Percentiles rank a stretch among this genome's conserved stretches.
phyloP scores from a whole-genome alignment of 2,888 invertebrate species.

The Pandemis heparana region DNA sequence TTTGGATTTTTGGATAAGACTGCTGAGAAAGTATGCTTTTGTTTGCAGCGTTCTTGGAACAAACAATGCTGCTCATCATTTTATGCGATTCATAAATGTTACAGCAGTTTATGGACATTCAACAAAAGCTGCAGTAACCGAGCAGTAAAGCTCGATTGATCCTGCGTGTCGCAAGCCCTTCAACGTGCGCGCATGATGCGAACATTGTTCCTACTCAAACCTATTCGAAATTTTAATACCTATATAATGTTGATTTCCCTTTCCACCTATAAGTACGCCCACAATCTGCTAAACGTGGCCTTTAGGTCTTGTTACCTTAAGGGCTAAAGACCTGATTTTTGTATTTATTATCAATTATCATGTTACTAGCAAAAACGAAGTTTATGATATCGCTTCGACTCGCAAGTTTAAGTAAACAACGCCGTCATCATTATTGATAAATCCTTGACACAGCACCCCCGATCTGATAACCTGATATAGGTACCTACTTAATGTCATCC shows the following conservation, averaged over 20 bases:
- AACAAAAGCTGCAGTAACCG: conserved; percentile 16
- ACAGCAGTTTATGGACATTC: conserved; percentile 22
- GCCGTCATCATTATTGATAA: conserved; percentile 3
- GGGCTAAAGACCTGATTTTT: too few relatives aligned
- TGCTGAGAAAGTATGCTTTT: too few relatives aligned
- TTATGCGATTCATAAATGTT: conserved; percentile 8
- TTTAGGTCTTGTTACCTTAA: too few relatives aligned
- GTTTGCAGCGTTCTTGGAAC: background rate
- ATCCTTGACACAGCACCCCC: background rate
- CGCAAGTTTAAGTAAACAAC: background rate
- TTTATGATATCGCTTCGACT: background rate
- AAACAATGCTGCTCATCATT: conserved; percentile 1
- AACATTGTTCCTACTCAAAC: too few relatives aligned
- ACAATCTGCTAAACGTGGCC: too few relatives aligned
- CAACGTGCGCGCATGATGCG: background rate
- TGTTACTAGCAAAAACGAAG: background rate
- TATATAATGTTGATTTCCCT: too few relatives aligned
- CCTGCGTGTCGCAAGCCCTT: background rate
- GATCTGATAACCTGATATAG: background rate
- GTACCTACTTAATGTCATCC: background rate
- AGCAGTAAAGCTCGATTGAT: conserved; percentile 24
- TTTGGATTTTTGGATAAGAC: too few relatives aligned
- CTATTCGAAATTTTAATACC: too few relatives aligned
- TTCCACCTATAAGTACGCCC: too few relatives aligned
- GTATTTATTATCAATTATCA: too few relatives aligned